Conservation (phyloP, 2,113 vertebrate genomes). For the Chaenogobius annularis region DNA sequence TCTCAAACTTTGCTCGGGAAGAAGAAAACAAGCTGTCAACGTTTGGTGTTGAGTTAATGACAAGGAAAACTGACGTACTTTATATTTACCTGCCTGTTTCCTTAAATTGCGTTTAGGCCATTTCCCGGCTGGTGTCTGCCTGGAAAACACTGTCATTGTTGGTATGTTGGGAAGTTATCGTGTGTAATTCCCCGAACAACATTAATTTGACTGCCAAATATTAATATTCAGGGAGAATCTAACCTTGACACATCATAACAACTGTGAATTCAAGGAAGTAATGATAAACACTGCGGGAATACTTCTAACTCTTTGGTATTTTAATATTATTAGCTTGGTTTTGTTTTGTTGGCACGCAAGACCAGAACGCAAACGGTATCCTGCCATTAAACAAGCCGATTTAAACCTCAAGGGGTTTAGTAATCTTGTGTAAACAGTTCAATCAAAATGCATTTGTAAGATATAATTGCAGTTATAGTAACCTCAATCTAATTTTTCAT, state of each 20-base stretch:
- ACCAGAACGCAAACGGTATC: background rate
- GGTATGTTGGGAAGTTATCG: conserved; percentile 49
- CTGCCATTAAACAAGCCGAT: background rate
- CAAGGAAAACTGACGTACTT: conserved; percentile 1
- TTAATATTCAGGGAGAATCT: conserved; percentile 32
- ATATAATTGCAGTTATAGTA: background rate
- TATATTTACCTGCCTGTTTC: conserved; percentile 42
- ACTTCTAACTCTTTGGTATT: background rate
- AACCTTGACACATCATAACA: conserved; percentile 43
- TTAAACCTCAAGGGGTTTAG: background rate
- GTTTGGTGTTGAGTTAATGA: conserved; percentile 10
- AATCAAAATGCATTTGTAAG: background rate
- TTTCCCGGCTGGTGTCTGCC: conserved; percentile 17
- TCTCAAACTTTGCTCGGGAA: conserved; percentile 28
- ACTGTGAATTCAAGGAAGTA: conserved; percentile 42
- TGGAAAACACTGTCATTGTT: conserved; percentile 65
- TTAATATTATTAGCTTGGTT: background rate
- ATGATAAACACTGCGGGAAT: conserved; percentile 19
- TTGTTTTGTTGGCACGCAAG: conserved; percentile 5
- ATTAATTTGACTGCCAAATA: conserved; percentile 35
- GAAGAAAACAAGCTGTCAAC: conserved; percentile 23
- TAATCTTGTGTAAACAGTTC: background rate
- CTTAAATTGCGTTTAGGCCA: conserved; percentile 13
- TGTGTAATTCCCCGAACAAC: conserved; percentile 41
- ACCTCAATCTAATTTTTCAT: background rate